Conservation (phyloP, 2,797 vertebrate species). For the Sebastiscus albofasciatus region DNA sequence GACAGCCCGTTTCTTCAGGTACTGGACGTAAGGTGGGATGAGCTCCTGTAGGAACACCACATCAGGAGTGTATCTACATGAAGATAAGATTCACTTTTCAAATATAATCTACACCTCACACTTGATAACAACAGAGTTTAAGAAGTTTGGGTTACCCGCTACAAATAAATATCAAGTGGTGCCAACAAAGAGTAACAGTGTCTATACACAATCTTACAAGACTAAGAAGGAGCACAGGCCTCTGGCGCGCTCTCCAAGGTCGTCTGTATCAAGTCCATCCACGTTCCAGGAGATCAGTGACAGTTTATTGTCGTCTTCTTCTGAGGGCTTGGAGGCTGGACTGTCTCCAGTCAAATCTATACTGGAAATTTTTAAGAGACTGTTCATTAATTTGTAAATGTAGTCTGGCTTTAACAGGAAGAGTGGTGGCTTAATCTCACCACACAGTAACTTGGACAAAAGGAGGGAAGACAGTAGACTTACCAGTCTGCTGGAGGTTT, state of each 20-base stretch:
- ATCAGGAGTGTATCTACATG: slow-evolving; percentile 90
- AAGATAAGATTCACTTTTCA: slow-evolving; percentile 1
- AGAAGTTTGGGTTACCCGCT: neutral
- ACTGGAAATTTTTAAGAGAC: slow-evolving; percentile 70
- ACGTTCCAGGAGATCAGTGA: slow-evolving; percentile 95
- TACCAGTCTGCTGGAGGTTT: slow-evolving; percentile 57
- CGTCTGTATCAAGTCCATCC: slow-evolving; percentile 89
- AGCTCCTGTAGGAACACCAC: slow-evolving; percentile 97
- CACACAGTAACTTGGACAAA: neutral
- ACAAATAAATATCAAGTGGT: neutral
- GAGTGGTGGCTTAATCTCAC: neutral
- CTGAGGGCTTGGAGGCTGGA: slow-evolving; percentile 62
- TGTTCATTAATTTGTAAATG: neutral
- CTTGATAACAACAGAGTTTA: neutral
- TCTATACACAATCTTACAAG: slow-evolving; percentile 85
- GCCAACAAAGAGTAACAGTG: neutral
- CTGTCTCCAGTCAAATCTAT: slow-evolving; percentile 90
- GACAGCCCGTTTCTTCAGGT: slow-evolving; percentile 89
- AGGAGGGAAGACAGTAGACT: neutral
- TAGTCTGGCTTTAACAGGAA: neutral
- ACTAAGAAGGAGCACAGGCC: slow-evolving; percentile 89
- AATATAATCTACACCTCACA: neutral
- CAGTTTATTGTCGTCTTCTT: slow-evolving; percentile 83
- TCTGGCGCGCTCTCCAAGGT: slow-evolving; percentile 86
- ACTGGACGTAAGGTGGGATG: slow-evolving; percentile 84